phyloP scores from a whole-genome alignment of 2,888 invertebrate genomes.

The Chydorus sphaericus region DNA sequence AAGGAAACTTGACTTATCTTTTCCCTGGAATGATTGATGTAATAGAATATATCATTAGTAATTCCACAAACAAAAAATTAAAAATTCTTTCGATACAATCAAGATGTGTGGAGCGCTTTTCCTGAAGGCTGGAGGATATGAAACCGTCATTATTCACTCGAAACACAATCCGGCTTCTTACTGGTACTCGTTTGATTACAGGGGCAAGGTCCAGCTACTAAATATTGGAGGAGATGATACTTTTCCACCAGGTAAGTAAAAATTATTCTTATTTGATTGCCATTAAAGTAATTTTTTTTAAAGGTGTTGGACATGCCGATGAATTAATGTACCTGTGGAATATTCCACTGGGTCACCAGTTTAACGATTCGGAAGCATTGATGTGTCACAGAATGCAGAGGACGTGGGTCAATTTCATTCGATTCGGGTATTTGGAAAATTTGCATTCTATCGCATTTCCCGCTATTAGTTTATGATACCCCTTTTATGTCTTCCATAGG shows the following conservation, averaged over 20 bases:
- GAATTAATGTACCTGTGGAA: constrained; percentile 6
- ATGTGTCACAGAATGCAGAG: constrained; percentile 34
- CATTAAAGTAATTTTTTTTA: no score
- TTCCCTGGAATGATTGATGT: constrained; percentile 37
- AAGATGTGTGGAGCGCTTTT: constrained; percentile 34
- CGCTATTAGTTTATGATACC: neutral
- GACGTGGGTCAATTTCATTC: constrained; percentile 32
- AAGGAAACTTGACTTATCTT: constrained; percentile 31
- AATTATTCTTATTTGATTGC: no score
- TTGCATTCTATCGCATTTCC: neutral
- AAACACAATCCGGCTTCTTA: constrained; percentile 27
- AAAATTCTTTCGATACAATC: no score
- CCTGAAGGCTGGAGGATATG: constrained; percentile 34
- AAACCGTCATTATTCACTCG: constrained; percentile 28
- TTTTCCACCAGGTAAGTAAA: neutral
- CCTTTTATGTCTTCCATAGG: neutral
- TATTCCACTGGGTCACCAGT: constrained; percentile 20
- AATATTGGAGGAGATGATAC: neutral
- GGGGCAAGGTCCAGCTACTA: constrained; percentile 24
- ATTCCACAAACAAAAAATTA: no score
- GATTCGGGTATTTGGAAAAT: constrained; percentile 25
- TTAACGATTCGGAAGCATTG: neutral
- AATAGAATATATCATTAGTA: no score
- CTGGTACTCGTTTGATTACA: constrained; percentile 14
- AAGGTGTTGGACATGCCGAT: constrained; percentile 8